Evolutionary conservation across 2,113 vertebrate species (phyloP).

Genomic region (Crocuta crocuta): DNA sequence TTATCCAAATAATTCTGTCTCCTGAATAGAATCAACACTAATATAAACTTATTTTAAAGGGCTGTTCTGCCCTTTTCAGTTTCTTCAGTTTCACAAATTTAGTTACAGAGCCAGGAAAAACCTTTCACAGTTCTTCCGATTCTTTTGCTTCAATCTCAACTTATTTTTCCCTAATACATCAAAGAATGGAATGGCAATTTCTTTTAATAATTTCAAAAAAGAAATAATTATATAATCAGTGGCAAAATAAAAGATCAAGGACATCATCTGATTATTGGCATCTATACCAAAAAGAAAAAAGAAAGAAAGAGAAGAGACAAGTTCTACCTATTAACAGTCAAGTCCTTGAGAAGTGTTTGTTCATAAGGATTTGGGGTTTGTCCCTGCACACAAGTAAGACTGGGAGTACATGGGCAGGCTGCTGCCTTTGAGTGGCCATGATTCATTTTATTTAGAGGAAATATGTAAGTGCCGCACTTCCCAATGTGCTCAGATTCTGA

Average conservation of each 20-base stretch:
- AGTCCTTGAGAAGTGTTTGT: conserved; percentile 53
- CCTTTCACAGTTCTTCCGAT: background rate
- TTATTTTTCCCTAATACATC: conserved; percentile 19
- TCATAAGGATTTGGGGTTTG: conserved; percentile 48
- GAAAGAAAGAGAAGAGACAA: background rate
- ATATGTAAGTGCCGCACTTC: conserved; percentile 67
- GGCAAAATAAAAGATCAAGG: conserved; percentile 44
- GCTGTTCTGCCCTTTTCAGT: background rate
- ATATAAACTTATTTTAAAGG: conserved; percentile 41
- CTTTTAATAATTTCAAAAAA: conserved; percentile 26
- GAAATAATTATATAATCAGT: conserved; percentile 19
- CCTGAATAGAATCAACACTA: background rate
- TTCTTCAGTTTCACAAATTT: conserved; percentile 31
- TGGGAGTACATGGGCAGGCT: background rate
- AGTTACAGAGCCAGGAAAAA: conserved; percentile 31
- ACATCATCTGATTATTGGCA: background rate
- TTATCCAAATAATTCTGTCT: conserved; percentile 28
- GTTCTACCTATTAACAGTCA: background rate
- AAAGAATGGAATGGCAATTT: background rate
- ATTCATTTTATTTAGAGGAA: conserved; percentile 77
- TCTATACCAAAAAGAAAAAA: background rate
- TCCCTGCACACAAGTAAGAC: background rate
- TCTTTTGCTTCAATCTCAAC: background rate
- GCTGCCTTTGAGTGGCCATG: conserved; percentile 69
- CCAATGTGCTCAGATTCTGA: conserved; percentile 64